A percentile compares a stretch with the other conserved stretches of the same genome.
phyloP scores from a whole-genome alignment of 2,888 invertebrate species.

The Pecten maximus region DNA sequence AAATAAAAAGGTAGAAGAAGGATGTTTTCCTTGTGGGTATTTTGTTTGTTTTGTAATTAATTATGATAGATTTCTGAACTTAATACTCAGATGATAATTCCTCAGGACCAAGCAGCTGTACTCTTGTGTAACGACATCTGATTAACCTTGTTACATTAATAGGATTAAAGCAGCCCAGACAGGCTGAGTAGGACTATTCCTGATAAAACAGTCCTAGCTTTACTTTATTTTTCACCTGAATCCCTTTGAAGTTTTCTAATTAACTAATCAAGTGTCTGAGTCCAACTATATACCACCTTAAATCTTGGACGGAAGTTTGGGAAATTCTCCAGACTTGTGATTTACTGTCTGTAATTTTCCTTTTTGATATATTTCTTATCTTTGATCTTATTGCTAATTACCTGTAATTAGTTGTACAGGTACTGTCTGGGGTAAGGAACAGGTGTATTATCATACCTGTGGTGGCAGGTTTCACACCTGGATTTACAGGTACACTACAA shows the following conservation, averaged over 20 bases:
- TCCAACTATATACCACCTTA: background rate
- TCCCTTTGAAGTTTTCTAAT: conserved; percentile 15
- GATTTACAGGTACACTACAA: background rate
- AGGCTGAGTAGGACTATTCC: background rate
- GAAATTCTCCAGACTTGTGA: background rate
- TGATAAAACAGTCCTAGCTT: background rate
- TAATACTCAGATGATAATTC: background rate
- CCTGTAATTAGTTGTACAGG: conserved; percentile 4
- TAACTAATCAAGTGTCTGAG: background rate
- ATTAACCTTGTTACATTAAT: background rate
- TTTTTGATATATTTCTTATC: background rate
- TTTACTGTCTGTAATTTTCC: background rate
- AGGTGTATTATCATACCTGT: conserved; percentile 7
- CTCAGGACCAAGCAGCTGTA: background rate
- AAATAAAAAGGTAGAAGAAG: background rate
- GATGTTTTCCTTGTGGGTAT: background rate
- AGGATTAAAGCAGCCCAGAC: background rate
- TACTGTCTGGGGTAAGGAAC: background rate
- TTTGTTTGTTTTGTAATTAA: background rate
- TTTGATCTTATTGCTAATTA: background rate
- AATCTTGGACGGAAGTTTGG: background rate
- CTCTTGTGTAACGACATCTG: background rate
- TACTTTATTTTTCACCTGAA: background rate
- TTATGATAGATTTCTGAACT: background rate
- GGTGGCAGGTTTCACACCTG: background rate